Evolutionary conservation across 2,113 vertebrate species (phyloP).

Genomic region (Danio rerio): DNA sequence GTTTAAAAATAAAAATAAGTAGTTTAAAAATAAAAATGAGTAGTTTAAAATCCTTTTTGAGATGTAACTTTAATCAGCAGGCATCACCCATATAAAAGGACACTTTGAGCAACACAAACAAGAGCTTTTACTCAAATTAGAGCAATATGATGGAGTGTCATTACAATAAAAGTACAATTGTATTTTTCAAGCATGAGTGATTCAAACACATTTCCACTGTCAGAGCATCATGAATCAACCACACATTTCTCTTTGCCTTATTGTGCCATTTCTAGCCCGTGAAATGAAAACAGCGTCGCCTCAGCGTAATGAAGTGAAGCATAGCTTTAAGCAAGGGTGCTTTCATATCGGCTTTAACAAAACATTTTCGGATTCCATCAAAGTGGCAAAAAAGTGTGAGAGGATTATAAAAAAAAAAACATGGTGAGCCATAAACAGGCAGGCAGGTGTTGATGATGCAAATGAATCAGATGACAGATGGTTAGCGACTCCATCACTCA

Average conservation of each 20-base stretch:
- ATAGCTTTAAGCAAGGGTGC: slow-evolving; percentile 37
- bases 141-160: background rate
- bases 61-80: background rate
- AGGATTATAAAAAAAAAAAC: slow-evolving; percentile 64
- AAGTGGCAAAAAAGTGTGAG: slow-evolving; percentile 66
- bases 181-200: slow-evolving; percentile 20
- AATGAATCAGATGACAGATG: slow-evolving; percentile 99
- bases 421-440: slow-evolving; percentile 83
- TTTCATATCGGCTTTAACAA: slow-evolving; percentile 78
- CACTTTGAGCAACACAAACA: background rate
- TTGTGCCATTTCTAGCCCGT: slow-evolving; percentile 12
- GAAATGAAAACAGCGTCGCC: slow-evolving; percentile 24
- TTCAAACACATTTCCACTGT: slow-evolving; percentile 4
- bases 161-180: background rate
- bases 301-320: slow-evolving; percentile 24
- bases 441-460: slow-evolving; percentile 92
- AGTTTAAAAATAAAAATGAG: too few relatives aligned
- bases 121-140: background rate
- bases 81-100: background rate
- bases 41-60: too few relatives aligned
- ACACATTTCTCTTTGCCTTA: slow-evolving; percentile 41
- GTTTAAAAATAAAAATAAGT: too few relatives aligned
- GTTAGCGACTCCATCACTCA: slow-evolving; percentile 93
- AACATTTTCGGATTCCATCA: slow-evolving; percentile 90
- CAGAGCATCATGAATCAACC: slow-evolving; percentile 15